Conservation (phyloP, 2,888 invertebrate genomes). For the Baronia brevicornis region DNA sequence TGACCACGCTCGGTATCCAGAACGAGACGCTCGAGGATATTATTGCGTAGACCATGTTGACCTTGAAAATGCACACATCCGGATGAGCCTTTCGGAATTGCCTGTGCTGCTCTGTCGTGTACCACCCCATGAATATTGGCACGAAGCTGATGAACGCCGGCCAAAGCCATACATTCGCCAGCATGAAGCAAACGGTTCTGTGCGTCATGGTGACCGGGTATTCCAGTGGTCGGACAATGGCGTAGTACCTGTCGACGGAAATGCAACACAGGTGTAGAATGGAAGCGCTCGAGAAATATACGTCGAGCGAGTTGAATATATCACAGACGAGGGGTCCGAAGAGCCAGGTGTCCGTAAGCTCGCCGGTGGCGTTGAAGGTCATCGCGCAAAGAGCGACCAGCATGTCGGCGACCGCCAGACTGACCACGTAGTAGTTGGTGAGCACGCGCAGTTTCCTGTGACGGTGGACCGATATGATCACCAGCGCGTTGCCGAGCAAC, state of each 20-base stretch:
- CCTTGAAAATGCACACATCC: slow-evolving; percentile 87
- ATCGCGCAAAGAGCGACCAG: slow-evolving; percentile 93
- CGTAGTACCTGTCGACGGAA: slow-evolving; percentile 93
- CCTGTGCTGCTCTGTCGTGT: slow-evolving; percentile 89
- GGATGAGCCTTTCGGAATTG: slow-evolving; percentile 78
- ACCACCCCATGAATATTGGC: slow-evolving; percentile 96
- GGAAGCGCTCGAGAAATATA: slow-evolving; percentile 93
- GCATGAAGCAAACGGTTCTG: slow-evolving; percentile 86
- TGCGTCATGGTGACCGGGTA: slow-evolving; percentile 95
- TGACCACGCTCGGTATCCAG: slow-evolving; percentile 94
- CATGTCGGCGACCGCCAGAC: slow-evolving; percentile 94
- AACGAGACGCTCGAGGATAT: slow-evolving; percentile 93
- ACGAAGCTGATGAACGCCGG: slow-evolving; percentile 95
- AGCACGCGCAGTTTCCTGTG: slow-evolving; percentile 89
- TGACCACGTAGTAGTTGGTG: slow-evolving; percentile 97
- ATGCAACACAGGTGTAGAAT: slow-evolving; percentile 96
- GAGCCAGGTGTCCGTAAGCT: slow-evolving; percentile 90
- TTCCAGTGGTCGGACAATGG: slow-evolving; percentile 92
- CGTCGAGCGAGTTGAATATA: slow-evolving; percentile 95
- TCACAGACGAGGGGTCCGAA: slow-evolving; percentile 95
- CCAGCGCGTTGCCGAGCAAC: slow-evolving; percentile 92
- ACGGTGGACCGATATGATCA: slow-evolving; percentile 88
- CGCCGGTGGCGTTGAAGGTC: slow-evolving; percentile 94
- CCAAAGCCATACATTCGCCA: slow-evolving; percentile 92
- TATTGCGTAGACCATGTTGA: slow-evolving; percentile 90